Evolutionary conservation across 37 sponge, comb jelly and placozoan species (phyloP), one percentile per base, ranked within the genome.

Genomic region (Agelas oroides): DNA sequence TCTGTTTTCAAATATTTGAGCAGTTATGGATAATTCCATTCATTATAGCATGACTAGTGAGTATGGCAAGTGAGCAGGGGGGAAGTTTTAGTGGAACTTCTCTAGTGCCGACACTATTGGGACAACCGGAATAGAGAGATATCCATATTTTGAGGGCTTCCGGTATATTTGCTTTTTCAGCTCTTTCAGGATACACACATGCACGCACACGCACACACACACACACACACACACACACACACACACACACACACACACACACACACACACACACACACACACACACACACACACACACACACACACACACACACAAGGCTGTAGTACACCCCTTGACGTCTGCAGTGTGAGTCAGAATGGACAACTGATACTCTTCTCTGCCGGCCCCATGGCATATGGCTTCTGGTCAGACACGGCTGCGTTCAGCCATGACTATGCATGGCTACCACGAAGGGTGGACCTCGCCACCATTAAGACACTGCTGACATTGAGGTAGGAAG

Each of bases 291-390:
- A 56, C 58, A 19, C 58, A 15, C 18, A 15, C 18, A 19, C 58
- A 19, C 58, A 15, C 58, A 19, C 58, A 15, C n/a, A n/a, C n/a
- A n/a, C n/a, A n/a, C n/a, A 71, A 88, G 93, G 89, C 24, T 85
- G 86, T 73, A 86, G 82, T 37, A 67, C 86, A 12, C 86, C 89
- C 5, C 53, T 93, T 70, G 93, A 93, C 66, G 80, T 93, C 25
- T 82, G 86, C 75, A 93, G 93, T 71, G 64, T 89, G 27, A 59
- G 34, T n/a, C 68, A 79, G 8, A 81, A 80, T 34, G 76, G 79
- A n/a, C 78, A 81, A 60, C 53, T 93, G 60, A 60, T 86, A 3
- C 62, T 85, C 30, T 93, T 93, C 81, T 93, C 89, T n/a, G 89
- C 78, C 2, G 89, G 89, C 24, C 64, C 83, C 19, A 69, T 93